Percentiles rank a stretch among this genome's conserved stretches.
Conservation (phyloP, 2,113 vertebrate genomes). For the Otis tarda region DNA sequence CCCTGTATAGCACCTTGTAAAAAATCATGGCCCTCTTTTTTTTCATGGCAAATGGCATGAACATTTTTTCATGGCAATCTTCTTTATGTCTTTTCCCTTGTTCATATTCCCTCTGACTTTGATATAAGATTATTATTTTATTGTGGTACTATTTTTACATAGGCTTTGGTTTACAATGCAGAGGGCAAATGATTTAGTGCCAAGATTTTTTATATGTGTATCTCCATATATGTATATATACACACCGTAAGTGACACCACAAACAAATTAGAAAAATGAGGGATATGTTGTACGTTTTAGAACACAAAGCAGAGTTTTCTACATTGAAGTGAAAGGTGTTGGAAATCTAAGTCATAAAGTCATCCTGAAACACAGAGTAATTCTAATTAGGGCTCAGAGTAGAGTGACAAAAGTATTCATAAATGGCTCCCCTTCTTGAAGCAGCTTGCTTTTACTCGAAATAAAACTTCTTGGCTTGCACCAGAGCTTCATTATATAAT, state of each 20-base stretch:
- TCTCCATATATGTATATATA: not conserved
- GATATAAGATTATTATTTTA: not conserved
- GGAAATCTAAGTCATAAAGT: slow-evolving; percentile 6
- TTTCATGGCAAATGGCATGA: not conserved
- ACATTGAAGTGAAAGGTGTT: slow-evolving; percentile 26
- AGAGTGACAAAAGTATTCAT: not conserved
- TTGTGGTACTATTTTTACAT: not conserved
- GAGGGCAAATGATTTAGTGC: not conserved
- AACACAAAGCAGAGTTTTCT: slow-evolving; percentile 43
- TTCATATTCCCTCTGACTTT: not conserved
- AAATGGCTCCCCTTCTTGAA: not conserved
- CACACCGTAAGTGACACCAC: not conserved
- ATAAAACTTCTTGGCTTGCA: not conserved
- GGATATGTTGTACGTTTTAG: not conserved
- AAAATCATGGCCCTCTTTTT: not conserved
- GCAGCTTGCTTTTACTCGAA: not conserved
- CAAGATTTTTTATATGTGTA: not conserved
- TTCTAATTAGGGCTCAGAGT: slow-evolving; percentile 40
- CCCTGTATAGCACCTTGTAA: not conserved
- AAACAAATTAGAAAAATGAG: not conserved
- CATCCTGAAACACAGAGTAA: slow-evolving; percentile 45
- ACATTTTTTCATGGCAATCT: not conserved
- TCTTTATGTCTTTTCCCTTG: not conserved
- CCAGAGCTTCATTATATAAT: not conserved
- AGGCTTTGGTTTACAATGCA: not conserved